These are phyloP conservation scores for Pelodiscus sinensis DNA, from an alignment of 2,113 vertebrate genomes.

Conservation along the genomic window DNA sequence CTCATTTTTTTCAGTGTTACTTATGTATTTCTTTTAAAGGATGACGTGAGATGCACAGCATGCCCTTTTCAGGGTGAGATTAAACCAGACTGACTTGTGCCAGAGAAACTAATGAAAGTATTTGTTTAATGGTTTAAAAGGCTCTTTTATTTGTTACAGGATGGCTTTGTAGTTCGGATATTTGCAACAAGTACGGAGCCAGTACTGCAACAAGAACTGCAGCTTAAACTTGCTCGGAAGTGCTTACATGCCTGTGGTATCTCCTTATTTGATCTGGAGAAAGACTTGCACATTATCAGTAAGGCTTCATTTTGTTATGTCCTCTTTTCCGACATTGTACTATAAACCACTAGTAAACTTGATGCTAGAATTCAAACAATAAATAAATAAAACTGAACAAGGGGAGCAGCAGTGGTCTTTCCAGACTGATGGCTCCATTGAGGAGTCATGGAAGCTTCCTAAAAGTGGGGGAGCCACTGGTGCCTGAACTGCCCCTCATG, in stretches of 20 bases:
- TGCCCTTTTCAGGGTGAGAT: neutral
- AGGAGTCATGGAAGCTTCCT: no score
- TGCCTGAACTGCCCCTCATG: no score
- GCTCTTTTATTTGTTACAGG: slow-evolving; percentile 79
- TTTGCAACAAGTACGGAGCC: slow-evolving; percentile 95
- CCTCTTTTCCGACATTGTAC: neutral
- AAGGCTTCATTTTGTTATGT: slow-evolving; percentile 68
- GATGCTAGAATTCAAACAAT: neutral
- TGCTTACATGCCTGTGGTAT: slow-evolving; percentile 98
- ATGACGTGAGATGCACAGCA: neutral
- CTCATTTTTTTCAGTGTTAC: neutral
- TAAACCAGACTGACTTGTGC: neutral
- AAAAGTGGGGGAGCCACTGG: no score
- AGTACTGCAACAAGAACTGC: slow-evolving; percentile 96
- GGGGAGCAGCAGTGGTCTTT: neutral
- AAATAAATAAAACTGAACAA: neutral
- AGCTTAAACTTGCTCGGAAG: slow-evolving; percentile 97
- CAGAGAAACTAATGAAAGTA: neutral
- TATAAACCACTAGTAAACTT: neutral
- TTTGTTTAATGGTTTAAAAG: neutral
- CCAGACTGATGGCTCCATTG: neutral
- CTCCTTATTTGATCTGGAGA: slow-evolving; percentile 97
- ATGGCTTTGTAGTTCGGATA: slow-evolving; percentile 98
- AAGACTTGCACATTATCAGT: slow-evolving; percentile 99
- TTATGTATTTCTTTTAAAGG: neutral